Conservation (phyloP, 2,888 invertebrate species). For the Lithosia quadra region DNA sequence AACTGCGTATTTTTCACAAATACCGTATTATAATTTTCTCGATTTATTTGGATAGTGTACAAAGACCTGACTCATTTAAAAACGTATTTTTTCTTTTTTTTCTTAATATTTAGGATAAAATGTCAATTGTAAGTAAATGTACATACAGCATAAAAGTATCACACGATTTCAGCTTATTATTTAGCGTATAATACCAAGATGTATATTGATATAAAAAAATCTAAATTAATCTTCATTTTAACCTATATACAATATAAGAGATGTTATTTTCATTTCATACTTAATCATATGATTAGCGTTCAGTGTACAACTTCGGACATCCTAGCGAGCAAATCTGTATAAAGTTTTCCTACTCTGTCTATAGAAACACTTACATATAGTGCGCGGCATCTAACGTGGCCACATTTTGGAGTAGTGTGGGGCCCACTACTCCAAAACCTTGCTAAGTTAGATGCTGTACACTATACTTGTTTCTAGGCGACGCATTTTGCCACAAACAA, state of each 20-base stretch:
- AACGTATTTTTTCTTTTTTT: background rate
- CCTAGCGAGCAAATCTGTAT: background rate
- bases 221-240: background rate
- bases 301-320: background rate
- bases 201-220: conserved; percentile 4
- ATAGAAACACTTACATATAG: too few species aligned
- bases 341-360: too few species aligned
- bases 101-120: background rate
- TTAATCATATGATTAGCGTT: background rate
- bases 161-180: conserved; percentile 2
- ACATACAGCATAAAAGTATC: background rate
- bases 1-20: too few species aligned
- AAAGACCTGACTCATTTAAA: background rate
- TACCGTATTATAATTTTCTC: background rate
- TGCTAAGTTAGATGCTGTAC: too few species aligned
- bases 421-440: too few species aligned
- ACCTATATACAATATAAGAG: background rate
- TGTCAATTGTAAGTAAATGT: background rate
- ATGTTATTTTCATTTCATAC: background rate
- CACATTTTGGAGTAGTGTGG: too few species aligned
- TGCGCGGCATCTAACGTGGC: too few species aligned
- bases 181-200: background rate
- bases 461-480: too few species aligned
- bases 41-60: background rate
- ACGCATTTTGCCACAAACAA: too few species aligned